These are phyloP conservation scores for Folsomia manolachei DNA, from an alignment of 2,888 invertebrate species.

Conservation along the genomic window DNA sequence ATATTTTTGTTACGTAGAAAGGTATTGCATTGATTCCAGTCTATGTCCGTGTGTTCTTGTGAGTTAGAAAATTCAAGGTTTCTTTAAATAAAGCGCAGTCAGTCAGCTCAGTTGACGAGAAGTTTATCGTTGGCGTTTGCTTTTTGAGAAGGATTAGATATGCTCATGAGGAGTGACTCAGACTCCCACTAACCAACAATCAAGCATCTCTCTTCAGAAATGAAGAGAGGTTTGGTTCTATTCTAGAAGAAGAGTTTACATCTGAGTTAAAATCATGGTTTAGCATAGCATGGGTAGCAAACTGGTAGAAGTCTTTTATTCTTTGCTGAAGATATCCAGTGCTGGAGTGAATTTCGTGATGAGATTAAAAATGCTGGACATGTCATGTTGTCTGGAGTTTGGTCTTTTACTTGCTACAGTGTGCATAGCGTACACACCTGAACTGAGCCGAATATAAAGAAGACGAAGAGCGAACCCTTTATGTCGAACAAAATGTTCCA, in stretches of 20 bases:
- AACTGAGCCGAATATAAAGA: too few relatives aligned
- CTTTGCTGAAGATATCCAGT: too few relatives aligned
- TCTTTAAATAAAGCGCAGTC: constrained; percentile 6
- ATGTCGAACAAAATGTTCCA: background rate
- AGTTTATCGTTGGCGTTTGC: background rate
- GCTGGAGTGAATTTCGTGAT: background rate
- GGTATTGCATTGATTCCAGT: constrained; percentile 4
- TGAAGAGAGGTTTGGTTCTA: too few relatives aligned
- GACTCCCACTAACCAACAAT: background rate
- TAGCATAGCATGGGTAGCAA: background rate
- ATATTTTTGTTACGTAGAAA: background rate
- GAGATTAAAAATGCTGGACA: background rate
- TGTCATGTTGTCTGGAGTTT: background rate
- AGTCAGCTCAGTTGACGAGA: constrained; percentile 9
- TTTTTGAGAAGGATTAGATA: constrained; percentile 5
- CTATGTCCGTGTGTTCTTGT: too few relatives aligned
- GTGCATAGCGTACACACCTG: constrained; percentile 13
- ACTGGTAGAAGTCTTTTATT: constrained; percentile 6
- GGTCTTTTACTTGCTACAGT: background rate
- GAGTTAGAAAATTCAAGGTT: constrained; percentile 17
- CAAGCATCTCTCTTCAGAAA: background rate
- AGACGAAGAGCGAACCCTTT: too few relatives aligned
- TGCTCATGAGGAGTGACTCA: constrained; percentile 15
- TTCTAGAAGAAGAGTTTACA: background rate
- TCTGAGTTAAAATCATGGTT: background rate